Evolutionary conservation across 2,888 invertebrate genomes (phyloP).

Genomic region (Chloroclysta siterata): DNA sequence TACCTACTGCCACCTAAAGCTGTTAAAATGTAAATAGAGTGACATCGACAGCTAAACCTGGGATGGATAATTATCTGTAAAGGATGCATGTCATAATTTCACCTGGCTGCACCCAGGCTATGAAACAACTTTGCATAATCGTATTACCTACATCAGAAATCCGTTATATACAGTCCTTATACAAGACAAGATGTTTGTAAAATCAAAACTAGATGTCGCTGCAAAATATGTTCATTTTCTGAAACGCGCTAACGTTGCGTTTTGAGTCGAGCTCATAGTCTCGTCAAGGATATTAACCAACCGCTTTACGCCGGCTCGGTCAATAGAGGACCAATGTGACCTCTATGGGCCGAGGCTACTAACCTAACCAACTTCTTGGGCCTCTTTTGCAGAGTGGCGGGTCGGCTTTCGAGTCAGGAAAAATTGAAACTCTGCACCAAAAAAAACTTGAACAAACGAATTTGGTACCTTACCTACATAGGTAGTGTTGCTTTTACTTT

Average conservation of each 20-base stretch:
- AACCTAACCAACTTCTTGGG: conserved; percentile 83
- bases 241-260: conserved; percentile 55
- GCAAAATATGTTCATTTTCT: conserved; percentile 36
- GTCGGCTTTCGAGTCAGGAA: conserved; percentile 78
- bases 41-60: too few species aligned
- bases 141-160: too few species aligned
- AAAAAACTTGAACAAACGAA: conserved; percentile 18
- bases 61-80: too few species aligned
- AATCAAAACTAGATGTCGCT: conserved; percentile 55
- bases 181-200: too few species aligned
- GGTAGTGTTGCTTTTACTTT: too few species aligned
- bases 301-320: conserved; percentile 90
- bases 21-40: too few species aligned
- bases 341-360: conserved; percentile 84
- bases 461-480: too few species aligned
- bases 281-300: background rate
- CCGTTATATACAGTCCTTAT: too few species aligned
- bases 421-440: conserved; percentile 76
- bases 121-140: too few species aligned
- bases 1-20: too few species aligned
- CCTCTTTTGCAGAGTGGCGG: conserved; percentile 80
- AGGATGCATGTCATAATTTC: too few species aligned
- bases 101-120: too few species aligned
- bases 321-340: conserved; percentile 87
- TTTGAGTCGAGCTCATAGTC: conserved; percentile 43